A percentile compares a stretch with the other conserved stretches of the same genome.
Conservation (phyloP, 2,888 invertebrate genomes). For the Lasioglossum calceatum region DNA sequence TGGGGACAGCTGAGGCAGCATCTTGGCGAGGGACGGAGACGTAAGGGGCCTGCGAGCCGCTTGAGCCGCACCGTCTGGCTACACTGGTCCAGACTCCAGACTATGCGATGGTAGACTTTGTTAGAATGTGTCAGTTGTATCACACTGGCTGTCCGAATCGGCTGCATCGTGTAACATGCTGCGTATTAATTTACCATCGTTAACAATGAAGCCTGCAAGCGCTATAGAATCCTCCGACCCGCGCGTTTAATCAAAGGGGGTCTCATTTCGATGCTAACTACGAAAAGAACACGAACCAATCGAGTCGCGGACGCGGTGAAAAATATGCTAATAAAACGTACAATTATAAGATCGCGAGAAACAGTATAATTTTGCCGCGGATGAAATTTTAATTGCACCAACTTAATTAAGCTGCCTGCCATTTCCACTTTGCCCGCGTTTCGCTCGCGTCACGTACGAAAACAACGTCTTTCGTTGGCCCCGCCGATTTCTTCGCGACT, state of each 20-base stretch:
- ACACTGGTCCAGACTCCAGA: too few relatives aligned
- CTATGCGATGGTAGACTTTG: not conserved
- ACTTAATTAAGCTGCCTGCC: constrained; percentile 65
- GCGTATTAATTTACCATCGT: not conserved
- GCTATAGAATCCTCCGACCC: not conserved
- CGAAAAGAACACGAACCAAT: constrained; percentile 11
- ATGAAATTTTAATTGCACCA: constrained; percentile 77
- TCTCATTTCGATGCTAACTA: constrained; percentile 47
- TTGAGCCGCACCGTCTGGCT: too few relatives aligned
- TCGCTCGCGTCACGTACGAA: constrained; percentile 14
- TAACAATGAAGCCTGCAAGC: not conserved
- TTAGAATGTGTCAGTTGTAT: not conserved
- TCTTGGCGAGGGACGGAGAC: too few relatives aligned
- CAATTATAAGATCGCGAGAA: constrained; percentile 63
- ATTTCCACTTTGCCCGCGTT: constrained; percentile 30
- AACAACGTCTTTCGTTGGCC: not conserved
- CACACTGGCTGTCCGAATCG: not conserved
- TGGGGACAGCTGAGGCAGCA: too few relatives aligned
- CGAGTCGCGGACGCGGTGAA: not conserved
- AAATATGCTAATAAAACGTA: constrained; percentile 25
- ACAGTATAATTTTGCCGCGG: constrained; percentile 73
- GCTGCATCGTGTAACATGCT: too few relatives aligned
- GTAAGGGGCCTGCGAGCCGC: too few relatives aligned
- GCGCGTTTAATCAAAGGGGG: constrained; percentile 46
- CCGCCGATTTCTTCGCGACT: not conserved